A percentile compares a stretch with the other conserved stretches of the same genome.
Evolutionary conservation across 1,140 invertebrate genomes (phyloP).

Genomic region (Drosophila paulistorum): DNA sequence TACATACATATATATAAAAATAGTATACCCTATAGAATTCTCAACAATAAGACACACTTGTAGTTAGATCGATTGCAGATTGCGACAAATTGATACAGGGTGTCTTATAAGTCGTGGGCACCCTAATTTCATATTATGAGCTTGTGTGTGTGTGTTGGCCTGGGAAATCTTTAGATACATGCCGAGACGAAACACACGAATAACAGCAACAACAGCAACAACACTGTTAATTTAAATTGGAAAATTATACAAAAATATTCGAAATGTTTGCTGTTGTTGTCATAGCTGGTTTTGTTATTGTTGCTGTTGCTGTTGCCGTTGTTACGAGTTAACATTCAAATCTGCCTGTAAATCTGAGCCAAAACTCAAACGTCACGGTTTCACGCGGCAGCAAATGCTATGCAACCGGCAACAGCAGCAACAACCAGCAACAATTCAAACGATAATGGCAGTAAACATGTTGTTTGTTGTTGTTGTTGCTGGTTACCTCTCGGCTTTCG

Average conservation of each 20-base stretch:
- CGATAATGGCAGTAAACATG: constrained; percentile 26
- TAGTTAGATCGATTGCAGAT: too few relatives aligned
- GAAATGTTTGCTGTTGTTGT: constrained; percentile 58
- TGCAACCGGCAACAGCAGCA: constrained; percentile 32
- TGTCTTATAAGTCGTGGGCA: not conserved
- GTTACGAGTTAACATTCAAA: constrained; percentile 69
- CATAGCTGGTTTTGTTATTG: constrained; percentile 31
- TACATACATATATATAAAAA: not conserved
- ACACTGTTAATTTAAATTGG: constrained; percentile 79
- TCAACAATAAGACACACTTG: too few relatives aligned
- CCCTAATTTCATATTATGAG: too few relatives aligned
- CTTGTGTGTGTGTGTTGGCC: constrained; percentile 43
- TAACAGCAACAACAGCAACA: constrained; percentile 50
- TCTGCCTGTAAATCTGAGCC: constrained; percentile 71
- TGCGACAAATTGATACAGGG: not conserved
- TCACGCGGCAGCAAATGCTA: constrained; percentile 52
- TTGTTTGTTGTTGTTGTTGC: constrained; percentile 14
- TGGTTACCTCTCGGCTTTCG: not conserved
- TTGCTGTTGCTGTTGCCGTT: constrained; percentile 39
- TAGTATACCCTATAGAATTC: not conserved
- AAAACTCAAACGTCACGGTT: constrained; percentile 76
- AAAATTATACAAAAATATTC: constrained; percentile 82
- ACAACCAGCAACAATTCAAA: constrained; percentile 38
- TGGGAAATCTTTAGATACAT: constrained; percentile 64
- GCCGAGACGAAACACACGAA: constrained; percentile 15